Evolutionary conservation across 2,888 invertebrate genomes (phyloP), one percentile per base, ranked within the genome.

Genomic region (Cryptus armator): DNA sequence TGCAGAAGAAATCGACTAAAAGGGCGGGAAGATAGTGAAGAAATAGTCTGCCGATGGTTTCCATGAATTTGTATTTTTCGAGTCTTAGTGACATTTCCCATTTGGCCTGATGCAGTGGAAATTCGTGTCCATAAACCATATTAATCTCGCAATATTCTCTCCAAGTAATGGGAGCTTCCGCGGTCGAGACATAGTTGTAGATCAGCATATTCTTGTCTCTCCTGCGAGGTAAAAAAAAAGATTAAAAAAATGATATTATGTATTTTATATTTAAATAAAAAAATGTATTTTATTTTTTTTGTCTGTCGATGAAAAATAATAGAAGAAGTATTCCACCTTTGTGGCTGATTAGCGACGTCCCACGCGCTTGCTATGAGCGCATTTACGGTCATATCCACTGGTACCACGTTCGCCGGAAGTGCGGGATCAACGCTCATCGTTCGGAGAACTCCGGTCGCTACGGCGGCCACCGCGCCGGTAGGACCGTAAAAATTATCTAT

Each of bases 101-200:
- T 0, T 96, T 93, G 7, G 95, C 94, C 48, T 94, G 94, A 0
- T 94, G 94, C 44, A 95, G 92, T 0, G 96, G 96, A 82, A 95
- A 95, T 0, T 93, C 88, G 14, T 94, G 89, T 0, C 96, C 95
- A 81, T 95, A 94, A 9, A 93, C 92, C 88, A 95, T 86, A 85
- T 95, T 95, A 3, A 94, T 92, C 0, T 92, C 82, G 89, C 94
- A 92, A 89, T 97, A 97, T 66, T 96, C 95, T 0, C 94, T 95
- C 99, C 99, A 99, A 0, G 96, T 96, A 59, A 99, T 94, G 0
- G 96, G 96, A 91, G 98, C 98, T 84, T 97, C 95, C 1, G 95
- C 95, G 0, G 98, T 97, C 0, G 98, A 97, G 1, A 98, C 97
- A 93, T 96, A 98, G 94, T 99, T 98, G 94, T 97, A 98, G 64